Evolutionary conservation across 1,140 invertebrate genomes (phyloP).

Genomic region (Pinna nobilis): DNA sequence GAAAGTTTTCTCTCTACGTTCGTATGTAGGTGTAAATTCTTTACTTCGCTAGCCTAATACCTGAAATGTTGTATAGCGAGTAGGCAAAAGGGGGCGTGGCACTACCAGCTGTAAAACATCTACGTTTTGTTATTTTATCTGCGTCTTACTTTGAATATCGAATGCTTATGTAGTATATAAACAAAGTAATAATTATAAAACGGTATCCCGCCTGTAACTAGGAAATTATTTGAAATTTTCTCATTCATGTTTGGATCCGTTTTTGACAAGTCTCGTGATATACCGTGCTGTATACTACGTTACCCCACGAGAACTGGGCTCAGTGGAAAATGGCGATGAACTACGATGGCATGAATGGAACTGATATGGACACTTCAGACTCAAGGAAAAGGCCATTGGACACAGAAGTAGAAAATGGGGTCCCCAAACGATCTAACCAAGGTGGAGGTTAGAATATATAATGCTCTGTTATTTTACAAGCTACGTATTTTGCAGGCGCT

Average conservation of each 20-base stretch:
- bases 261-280: conserved; percentile 55
- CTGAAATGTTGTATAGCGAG: no score
- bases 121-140: no score
- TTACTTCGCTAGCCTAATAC: no score
- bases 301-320: conserved; percentile 69
- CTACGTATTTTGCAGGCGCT: conserved; percentile 36
- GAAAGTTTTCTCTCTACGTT: no score
- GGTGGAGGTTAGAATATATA: conserved; percentile 82
- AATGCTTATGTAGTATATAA: no score
- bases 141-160: no score
- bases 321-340: conserved; percentile 70
- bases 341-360: conserved; percentile 72
- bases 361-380: conserved; percentile 74
- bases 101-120: no score
- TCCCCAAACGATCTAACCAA: conserved; percentile 91
- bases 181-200: no score
- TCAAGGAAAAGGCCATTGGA: conserved; percentile 88
- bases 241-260: conserved; percentile 24
- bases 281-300: conserved; percentile 51
- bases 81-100: no score
- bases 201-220: no score
- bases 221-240: no score
- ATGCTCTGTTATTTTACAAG: conserved; percentile 47
- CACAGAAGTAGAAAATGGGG: conserved; percentile 88
- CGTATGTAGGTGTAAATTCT: no score